A percentile compares a stretch with the other conserved stretches of the same genome.
phyloP scores from a whole-genome alignment of 1,140 invertebrate species.

The Diabrotica virgifera region DNA sequence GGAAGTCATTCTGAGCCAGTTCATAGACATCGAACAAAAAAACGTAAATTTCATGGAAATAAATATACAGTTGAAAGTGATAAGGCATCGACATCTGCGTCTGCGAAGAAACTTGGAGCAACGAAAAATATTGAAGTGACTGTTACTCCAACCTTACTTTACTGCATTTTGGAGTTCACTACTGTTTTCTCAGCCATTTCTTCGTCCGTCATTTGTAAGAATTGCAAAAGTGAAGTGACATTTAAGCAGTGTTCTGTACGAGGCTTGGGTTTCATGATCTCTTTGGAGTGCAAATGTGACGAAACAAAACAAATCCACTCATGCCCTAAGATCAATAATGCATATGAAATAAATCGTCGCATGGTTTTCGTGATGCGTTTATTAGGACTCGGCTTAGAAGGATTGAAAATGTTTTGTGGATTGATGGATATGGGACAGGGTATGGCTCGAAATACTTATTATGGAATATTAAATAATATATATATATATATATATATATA shows the following conservation, averaged over 20 bases:
- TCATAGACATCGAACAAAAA: slow-evolving; percentile 4
- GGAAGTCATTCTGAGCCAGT: no score
- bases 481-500: slow-evolving; percentile 29
- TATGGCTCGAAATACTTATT: no score
- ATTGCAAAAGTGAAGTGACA: slow-evolving; percentile 12
- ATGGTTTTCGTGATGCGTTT: slow-evolving; percentile 31
- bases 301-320: slow-evolving; percentile 25
- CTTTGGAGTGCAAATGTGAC: slow-evolving; percentile 21
- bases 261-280: slow-evolving; percentile 23
- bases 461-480: no score
- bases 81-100: slow-evolving; percentile 7
- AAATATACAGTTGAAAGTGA: slow-evolving; percentile 8
- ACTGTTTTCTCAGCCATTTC: neutral
- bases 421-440: no score
- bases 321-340: slow-evolving; percentile 24
- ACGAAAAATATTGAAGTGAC: slow-evolving; percentile 20
- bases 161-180: neutral
- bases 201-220: neutral
- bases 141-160: slow-evolving; percentile 14
- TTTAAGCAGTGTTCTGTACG: slow-evolving; percentile 8
- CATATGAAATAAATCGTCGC: slow-evolving; percentile 35
- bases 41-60: slow-evolving; percentile 14
- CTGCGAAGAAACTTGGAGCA: neutral
- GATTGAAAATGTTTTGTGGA: slow-evolving; percentile 26
- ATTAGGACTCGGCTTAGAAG: slow-evolving; percentile 28